Percentiles rank a stretch among this genome's conserved stretches.
These are phyloP conservation scores for Aethes cnicana DNA, from an alignment of 2,888 invertebrate species.

Conservation along the genomic window DNA sequence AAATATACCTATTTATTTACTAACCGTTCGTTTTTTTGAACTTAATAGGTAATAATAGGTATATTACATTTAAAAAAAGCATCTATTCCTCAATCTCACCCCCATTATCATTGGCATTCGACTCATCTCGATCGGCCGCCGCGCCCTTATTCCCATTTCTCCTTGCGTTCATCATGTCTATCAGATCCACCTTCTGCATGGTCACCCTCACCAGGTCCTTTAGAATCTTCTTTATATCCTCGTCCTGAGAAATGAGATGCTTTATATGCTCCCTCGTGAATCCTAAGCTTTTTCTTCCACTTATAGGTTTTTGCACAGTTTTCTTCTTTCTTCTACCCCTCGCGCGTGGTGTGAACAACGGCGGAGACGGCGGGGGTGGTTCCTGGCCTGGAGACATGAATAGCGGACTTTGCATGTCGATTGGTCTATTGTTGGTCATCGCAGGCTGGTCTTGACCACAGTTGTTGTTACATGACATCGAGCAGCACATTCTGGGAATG, in stretches of 20 bases:
- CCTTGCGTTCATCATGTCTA: slow-evolving; percentile 50
- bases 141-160: slow-evolving; percentile 17
- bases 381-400: slow-evolving; percentile 32
- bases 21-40: too few species aligned
- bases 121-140: neutral
- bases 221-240: slow-evolving; percentile 71
- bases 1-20: too few species aligned
- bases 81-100: slow-evolving; percentile 15
- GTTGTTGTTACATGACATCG: slow-evolving; percentile 62
- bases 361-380: slow-evolving; percentile 31
- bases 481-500: slow-evolving; percentile 66
- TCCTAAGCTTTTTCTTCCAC: slow-evolving; percentile 40
- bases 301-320: slow-evolving; percentile 39
- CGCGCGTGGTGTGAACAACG: slow-evolving; percentile 36
- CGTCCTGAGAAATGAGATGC: slow-evolving; percentile 62
- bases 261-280: slow-evolving; percentile 67
- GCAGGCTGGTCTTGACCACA: slow-evolving; percentile 40
- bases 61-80: too few species aligned
- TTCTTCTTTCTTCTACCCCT: slow-evolving; percentile 53
- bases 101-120: slow-evolving; percentile 17
- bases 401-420: slow-evolving; percentile 40
- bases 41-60: too few species aligned
- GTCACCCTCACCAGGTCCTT: slow-evolving; percentile 72
- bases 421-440: slow-evolving; percentile 10
- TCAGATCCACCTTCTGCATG: slow-evolving; percentile 70